phyloP scores from a whole-genome alignment of 2,888 invertebrate genomes.

The Ectemnius continuus region DNA sequence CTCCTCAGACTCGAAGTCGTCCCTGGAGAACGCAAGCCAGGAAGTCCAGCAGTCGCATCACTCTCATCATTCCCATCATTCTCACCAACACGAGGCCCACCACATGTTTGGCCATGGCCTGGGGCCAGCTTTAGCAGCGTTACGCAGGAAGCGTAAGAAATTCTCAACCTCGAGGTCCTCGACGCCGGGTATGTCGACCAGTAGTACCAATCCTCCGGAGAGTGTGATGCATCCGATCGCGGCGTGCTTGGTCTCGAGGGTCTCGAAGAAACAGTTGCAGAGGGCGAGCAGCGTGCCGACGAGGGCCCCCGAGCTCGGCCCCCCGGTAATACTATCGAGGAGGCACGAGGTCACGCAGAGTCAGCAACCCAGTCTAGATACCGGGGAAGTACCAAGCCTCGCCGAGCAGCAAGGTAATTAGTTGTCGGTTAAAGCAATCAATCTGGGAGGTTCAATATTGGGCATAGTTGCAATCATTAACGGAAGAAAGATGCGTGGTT shows the following conservation, averaged over 20 bases:
- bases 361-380: conserved; percentile 79
- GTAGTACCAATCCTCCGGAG: conserved; percentile 70
- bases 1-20: conserved; percentile 86
- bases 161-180: conserved; percentile 89
- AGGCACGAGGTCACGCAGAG: conserved; percentile 83
- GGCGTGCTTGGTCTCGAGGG: conserved; percentile 52
- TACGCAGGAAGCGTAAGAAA: conserved; percentile 90
- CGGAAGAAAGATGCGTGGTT: too few relatives aligned
- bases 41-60: conserved; percentile 53
- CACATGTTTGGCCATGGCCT: conserved; percentile 69
- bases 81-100: conserved; percentile 69
- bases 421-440: too few relatives aligned
- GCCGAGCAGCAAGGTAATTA: conserved; percentile 53
- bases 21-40: conserved; percentile 77
- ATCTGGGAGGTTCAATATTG: too few relatives aligned
- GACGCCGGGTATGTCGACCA: conserved; percentile 79
- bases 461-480: too few relatives aligned
- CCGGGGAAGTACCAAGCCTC: conserved; percentile 59
- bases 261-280: conserved; percentile 79
- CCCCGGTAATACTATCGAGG: conserved; percentile 75
- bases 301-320: conserved; percentile 78
- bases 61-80: conserved; percentile 58
- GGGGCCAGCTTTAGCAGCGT: conserved; percentile 83
- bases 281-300: conserved; percentile 87
- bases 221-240: conserved; percentile 57